Evolutionary conservation across 2,888 invertebrate genomes (phyloP).

Genomic region (Oxycera nigricornis): DNA sequence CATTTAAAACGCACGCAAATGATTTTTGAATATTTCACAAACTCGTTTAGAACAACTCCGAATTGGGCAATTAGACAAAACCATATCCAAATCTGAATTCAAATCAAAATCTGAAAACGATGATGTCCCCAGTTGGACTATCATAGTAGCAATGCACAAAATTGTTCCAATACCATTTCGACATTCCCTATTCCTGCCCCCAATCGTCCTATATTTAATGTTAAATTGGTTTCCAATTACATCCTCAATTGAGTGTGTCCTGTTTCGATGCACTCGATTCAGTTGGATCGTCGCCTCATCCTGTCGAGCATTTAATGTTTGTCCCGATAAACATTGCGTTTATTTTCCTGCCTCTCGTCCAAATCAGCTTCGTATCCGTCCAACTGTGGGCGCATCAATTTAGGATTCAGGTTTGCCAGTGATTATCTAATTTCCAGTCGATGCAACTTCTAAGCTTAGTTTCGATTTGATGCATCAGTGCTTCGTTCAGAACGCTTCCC

Average conservation of each 20-base stretch:
- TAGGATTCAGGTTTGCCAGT: slow-evolving; percentile 14
- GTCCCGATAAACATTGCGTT: slow-evolving; percentile 15
- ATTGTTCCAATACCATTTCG: background rate
- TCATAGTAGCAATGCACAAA: slow-evolving; percentile 1
- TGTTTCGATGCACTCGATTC: slow-evolving; percentile 3
- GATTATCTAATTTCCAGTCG: slow-evolving; percentile 37
- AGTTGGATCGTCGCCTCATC: slow-evolving; percentile 29
- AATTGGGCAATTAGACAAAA: slow-evolving; percentile 32
- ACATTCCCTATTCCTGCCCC: background rate
- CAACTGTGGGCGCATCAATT: background rate
- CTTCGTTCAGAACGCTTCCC: slow-evolving; percentile 13
- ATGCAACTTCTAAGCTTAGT: background rate
- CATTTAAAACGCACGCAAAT: background rate
- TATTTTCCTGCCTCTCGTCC: background rate
- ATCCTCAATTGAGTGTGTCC: slow-evolving; percentile 37
- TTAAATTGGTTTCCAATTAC: slow-evolving; percentile 40
- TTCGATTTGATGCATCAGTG: slow-evolving; percentile 37
- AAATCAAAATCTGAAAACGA: slow-evolving; percentile 31
- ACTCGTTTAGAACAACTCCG: slow-evolving; percentile 26
- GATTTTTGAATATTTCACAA: slow-evolving; percentile 23
- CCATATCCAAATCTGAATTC: slow-evolving; percentile 32
- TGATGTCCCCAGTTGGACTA: slow-evolving; percentile 32
- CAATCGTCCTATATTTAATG: slow-evolving; percentile 11
- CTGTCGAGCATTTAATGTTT: slow-evolving; percentile 15
- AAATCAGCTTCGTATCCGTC: background rate